Evolutionary conservation across 2,797 vertebrate species (phyloP), one percentile per base, ranked within the genome.

Genomic region (Sternarchorhynchus goeldii): DNA sequence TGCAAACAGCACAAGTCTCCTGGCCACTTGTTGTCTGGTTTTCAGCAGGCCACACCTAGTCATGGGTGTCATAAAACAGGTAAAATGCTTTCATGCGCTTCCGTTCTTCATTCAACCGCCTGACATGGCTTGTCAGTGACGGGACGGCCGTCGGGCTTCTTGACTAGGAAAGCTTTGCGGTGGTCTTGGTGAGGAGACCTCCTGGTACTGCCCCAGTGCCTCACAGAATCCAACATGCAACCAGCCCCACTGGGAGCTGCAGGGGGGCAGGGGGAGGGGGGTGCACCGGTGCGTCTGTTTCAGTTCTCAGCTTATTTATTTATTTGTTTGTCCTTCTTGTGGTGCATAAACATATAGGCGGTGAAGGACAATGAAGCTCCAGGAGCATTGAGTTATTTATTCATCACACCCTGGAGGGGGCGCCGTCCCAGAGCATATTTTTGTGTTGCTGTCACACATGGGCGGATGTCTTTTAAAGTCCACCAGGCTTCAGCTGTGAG

Each of bases 391-490:
- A 76, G 79, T 93, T 86, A 90, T 88, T 93, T 91, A 92, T 93
- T 93, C 85, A 93, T 90, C 86, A 88, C 83, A 87, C 90, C 91
- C 89, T 55, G 75, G 82, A 90, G 91, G 90, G 88, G 84, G 85
- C 86, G 84, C 89, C 87, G 81, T 89, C 87, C 84, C 84, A 88
- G 88, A 89, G 86, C 88, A 88, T 86, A 85, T 89, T 90, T 90
- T 81, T 85, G 81, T 91, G 86, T 91, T 89, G 85, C 86, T 90
- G 90, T 89, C 87, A 81, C 85, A 85, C 79, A 85, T 87, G 84
- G 36, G 76, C 21, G 70, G 68, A 80, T 85, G 77, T 86, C 87
- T 78, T 85, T 80, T 81, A 81, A 86, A 88, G 77, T 85, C 79
- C 31, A 79, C 50, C 81, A 88, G 87, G 85, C 84, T 80, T 41